Conservation (phyloP, 2,113 vertebrate genomes). For the Rhabdomys dilectus region DNA sequence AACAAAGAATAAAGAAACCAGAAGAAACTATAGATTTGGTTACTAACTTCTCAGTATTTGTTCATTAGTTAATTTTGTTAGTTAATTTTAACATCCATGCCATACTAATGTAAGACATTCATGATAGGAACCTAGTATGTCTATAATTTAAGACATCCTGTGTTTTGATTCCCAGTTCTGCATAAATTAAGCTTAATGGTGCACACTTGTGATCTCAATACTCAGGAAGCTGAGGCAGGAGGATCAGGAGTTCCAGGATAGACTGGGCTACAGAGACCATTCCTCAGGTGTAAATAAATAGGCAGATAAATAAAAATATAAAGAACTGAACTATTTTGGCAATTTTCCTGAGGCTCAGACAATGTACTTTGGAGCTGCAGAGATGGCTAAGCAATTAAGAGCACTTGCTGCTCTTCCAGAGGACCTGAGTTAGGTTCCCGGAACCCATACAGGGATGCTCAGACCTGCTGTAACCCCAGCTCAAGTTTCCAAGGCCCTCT, state of each 20-base stretch:
- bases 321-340: background rate
- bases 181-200: background rate
- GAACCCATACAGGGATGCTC: background rate
- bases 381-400: background rate
- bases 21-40: background rate
- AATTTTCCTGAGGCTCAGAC: constrained; percentile 8
- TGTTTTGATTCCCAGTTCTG: background rate
- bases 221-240: background rate
- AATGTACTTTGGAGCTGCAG: background rate
- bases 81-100: background rate
- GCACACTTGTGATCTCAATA: background rate
- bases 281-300: background rate
- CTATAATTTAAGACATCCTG: background rate
- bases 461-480: background rate
- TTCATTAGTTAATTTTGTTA: background rate
- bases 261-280: background rate
- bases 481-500: background rate
- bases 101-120: background rate
- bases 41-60: background rate
- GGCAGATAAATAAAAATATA: background rate
- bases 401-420: background rate
- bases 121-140: background rate
- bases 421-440: background rate
- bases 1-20: background rate
- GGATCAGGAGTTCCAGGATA: background rate